Conservation (phyloP, 30 jellyfish, hydroid and myxozoan genomes). For the Turritopsis rubra region DNA sequence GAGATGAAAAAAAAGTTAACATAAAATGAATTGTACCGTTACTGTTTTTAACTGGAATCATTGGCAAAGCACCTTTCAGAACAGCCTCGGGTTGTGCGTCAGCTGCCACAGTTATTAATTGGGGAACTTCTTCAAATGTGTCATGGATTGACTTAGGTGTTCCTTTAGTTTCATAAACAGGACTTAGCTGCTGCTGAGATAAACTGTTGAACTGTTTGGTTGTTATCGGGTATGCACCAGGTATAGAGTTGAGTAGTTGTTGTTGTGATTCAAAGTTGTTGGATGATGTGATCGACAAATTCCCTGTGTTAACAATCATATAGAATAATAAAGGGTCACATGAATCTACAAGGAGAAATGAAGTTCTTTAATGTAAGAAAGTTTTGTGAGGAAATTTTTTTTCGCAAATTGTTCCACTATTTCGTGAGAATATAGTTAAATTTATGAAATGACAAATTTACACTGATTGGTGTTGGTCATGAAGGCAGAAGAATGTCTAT, state of each 20-base stretch:
- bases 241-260: not conserved
- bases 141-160: not conserved
- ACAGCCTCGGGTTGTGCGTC: not conserved
- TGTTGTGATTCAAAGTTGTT: not conserved
- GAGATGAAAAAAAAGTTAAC: no score
- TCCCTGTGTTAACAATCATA: not conserved
- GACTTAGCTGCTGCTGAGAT: not conserved
- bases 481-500: no score
- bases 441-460: no score
- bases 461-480: no score
- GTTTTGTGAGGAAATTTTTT: no score
- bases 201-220: not conserved
- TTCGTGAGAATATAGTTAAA: no score
- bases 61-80: not conserved
- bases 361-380: no score
- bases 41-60: not conserved
- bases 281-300: not conserved
- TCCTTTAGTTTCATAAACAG: not conserved
- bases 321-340: no score
- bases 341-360: no score
- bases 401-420: no score
- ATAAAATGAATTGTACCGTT: not conserved
- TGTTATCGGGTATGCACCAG: not conserved
- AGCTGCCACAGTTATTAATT: not conserved
- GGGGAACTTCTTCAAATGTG: not conserved